Percentiles rank a stretch among this genome's conserved stretches.
phyloP scores from a whole-genome alignment of 2,888 invertebrate species.

The Clitarchus hookeri region DNA sequence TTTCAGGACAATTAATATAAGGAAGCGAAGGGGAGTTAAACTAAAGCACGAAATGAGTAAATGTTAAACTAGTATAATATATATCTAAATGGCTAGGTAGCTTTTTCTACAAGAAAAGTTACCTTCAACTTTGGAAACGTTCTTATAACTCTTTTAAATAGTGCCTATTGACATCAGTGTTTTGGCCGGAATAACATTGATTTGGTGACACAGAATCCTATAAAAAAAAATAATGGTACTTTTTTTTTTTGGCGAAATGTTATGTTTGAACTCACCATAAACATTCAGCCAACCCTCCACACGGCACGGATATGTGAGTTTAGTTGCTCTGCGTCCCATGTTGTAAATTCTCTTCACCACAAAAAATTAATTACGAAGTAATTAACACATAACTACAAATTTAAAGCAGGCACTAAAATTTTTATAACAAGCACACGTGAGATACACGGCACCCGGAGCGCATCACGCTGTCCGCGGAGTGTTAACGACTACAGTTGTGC shows the following conservation, averaged over 20 bases:
- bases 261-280: conserved; percentile 56
- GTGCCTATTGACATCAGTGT: no score
- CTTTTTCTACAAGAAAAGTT: no score
- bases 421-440: background rate
- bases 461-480: background rate
- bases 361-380: background rate
- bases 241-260: background rate
- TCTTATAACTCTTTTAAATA: no score
- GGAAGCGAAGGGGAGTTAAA: no score
- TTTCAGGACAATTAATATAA: no score
- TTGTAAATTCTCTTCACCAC: background rate
- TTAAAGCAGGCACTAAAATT: background rate
- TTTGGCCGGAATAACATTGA: no score
- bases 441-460: background rate
- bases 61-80: no score
- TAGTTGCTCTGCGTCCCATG: conserved; percentile 35
- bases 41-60: no score
- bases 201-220: no score
- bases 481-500: background rate
- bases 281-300: conserved; percentile 65
- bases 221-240: no score
- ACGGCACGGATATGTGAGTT: conserved; percentile 58
- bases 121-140: no score
- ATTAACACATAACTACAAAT: background rate
- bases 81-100: no score